phyloP scores from a whole-genome alignment of 1,140 invertebrate genomes.

The Drosophila sechellia region DNA sequence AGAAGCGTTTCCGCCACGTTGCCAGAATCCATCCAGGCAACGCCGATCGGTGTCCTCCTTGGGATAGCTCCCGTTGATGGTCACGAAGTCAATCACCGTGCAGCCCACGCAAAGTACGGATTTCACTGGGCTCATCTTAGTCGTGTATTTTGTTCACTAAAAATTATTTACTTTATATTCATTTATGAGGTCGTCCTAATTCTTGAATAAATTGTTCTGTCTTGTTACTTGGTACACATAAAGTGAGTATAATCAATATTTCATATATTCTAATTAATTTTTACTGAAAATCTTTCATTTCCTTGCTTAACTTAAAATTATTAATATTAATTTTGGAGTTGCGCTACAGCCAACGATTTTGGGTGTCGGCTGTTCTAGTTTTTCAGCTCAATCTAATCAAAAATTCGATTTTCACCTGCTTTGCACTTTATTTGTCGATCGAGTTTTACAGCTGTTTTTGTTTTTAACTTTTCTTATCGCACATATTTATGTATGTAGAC shows the following conservation, averaged over 20 bases:
- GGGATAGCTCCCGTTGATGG: conserved; percentile 85
- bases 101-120: conserved; percentile 84
- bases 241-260: background rate
- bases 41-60: conserved; percentile 86
- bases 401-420: conserved; percentile 29
- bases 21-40: conserved; percentile 87
- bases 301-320: background rate
- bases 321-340: background rate
- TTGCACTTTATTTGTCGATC: conserved; percentile 30
- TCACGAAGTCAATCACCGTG: conserved; percentile 86
- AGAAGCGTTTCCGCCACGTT: conserved; percentile 90
- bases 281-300: background rate
- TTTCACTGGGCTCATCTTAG: conserved; percentile 39
- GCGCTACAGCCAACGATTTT: background rate
- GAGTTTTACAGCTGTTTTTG: conserved; percentile 41
- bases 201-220: no score
- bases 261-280: no score
- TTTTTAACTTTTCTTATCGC: conserved; percentile 43
- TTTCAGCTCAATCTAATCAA: conserved; percentile 43
- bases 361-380: background rate
- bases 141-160: background rate
- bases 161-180: background rate
- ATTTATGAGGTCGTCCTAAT: no score
- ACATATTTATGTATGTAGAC: background rate
- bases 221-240: no score